A percentile compares a stretch with the other conserved stretches of the same genome.
phyloP scores from a whole-genome alignment of 92 coral and sea anemone genomes.

The Actinostola sp. region DNA sequence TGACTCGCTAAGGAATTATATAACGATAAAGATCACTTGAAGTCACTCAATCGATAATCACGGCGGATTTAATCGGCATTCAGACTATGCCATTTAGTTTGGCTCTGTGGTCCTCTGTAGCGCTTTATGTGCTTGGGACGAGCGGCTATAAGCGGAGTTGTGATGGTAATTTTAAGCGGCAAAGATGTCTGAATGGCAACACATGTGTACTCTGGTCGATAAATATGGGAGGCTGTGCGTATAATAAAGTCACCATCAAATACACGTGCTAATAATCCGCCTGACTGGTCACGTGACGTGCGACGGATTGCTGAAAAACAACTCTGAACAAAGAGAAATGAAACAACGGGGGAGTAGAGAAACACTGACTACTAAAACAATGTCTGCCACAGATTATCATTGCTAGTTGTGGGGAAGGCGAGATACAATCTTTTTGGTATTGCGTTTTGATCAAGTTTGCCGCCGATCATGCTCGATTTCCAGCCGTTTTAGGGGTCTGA shows the following conservation, averaged over 20 bases:
- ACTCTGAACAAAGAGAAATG: conserved; percentile 18
- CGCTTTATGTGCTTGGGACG: too few species aligned
- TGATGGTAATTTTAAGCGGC: background rate
- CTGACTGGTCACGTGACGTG: conserved; percentile 24
- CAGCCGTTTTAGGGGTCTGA: too few species aligned
- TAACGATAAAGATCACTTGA: background rate
- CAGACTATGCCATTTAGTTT: background rate
- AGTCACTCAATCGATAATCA: conserved; percentile 8
- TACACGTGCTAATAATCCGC: conserved; percentile 51
- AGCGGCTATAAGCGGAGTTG: background rate
- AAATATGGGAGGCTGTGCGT: background rate
- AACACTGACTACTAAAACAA: conserved; percentile 1
- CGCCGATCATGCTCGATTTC: too few species aligned
- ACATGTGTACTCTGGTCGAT: conserved; percentile 11
- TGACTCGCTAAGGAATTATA: conserved; percentile 4
- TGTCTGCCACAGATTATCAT: conserved; percentile 15
- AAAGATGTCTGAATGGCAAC: background rate
- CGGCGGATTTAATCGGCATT: conserved; percentile 10
- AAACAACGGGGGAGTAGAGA: conserved; percentile 24
- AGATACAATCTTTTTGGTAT: too few species aligned
- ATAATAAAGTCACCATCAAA: conserved; percentile 30
- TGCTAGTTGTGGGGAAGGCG: too few species aligned
- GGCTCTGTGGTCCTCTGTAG: background rate
- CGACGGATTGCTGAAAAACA: conserved; percentile 30
- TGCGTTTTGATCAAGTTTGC: background rate